These are phyloP conservation scores for Bacillus rossius DNA, from an alignment of 1,140 invertebrate genomes.

Conservation along the genomic window DNA sequence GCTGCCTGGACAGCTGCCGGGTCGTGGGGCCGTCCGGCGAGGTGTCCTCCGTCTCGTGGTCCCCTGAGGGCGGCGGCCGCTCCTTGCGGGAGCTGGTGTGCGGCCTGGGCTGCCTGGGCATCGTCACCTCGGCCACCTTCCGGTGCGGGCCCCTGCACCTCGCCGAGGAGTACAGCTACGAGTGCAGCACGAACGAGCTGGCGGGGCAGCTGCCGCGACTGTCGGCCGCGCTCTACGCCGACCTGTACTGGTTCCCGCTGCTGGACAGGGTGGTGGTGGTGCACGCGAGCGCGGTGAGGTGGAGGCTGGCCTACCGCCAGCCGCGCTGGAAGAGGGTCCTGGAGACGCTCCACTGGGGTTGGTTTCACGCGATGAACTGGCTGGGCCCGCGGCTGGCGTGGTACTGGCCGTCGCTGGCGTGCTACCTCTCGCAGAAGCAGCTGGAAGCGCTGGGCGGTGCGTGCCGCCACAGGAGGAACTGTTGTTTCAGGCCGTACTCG, in stretches of 20 bases:
- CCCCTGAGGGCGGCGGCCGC: not conserved
- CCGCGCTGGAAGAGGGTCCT: slow-evolving; percentile 12
- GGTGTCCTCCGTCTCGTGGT: slow-evolving; percentile 2
- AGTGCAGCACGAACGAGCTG: slow-evolving; percentile 3
- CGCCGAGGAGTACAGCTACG: slow-evolving; percentile 9
- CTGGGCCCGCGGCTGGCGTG: slow-evolving; percentile 5
- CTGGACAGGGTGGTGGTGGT: slow-evolving; percentile 10
- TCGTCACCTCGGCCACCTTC: slow-evolving; percentile 6
- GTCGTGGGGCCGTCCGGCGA: slow-evolving; percentile 6
- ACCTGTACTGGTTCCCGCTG: slow-evolving; percentile 15
- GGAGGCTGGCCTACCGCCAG: not conserved
- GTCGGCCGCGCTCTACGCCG: not conserved
- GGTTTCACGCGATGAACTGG: slow-evolving; percentile 3
- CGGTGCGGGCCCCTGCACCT: slow-evolving; percentile 7
- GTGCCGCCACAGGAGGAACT: slow-evolving; percentile 3
- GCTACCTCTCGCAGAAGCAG: slow-evolving; percentile 3
- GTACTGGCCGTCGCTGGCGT: slow-evolving; percentile 6
- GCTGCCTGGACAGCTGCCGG: slow-evolving; percentile 7
- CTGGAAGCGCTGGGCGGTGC: not conserved
- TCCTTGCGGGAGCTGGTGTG: slow-evolving; percentile 9
- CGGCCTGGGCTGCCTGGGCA: slow-evolving; percentile 10
- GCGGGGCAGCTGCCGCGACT: slow-evolving; percentile 1
- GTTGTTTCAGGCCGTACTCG: slow-evolving; percentile 5
- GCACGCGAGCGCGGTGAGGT: not conserved
- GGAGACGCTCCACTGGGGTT: slow-evolving; percentile 3